These are phyloP conservation scores for Pristionchus pacificus DNA, from an alignment of 1,140 invertebrate genomes.

Conservation along the genomic window DNA sequence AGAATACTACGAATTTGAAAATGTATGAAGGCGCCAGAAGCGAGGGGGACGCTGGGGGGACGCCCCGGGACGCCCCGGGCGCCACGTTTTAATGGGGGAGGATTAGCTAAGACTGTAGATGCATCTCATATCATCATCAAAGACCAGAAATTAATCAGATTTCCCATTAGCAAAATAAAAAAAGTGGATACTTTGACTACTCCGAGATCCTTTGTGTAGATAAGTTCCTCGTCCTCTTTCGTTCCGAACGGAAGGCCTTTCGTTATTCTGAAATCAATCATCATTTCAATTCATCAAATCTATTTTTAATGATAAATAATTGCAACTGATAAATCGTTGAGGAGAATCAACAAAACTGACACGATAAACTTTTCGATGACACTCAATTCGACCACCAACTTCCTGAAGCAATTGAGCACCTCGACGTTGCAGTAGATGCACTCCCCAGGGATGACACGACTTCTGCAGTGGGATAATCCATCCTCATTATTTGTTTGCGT, in stretches of 20 bases:
- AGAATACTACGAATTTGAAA: no score
- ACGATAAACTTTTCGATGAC: not conserved
- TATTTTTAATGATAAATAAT: not conserved
- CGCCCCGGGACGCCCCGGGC: no score
- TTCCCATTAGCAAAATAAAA: no score
- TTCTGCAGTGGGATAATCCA: not conserved
- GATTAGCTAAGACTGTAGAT: no score
- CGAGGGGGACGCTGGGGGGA: no score
- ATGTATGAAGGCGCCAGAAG: no score
- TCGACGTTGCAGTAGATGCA: not conserved
- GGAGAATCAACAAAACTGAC: no score
- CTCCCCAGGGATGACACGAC: not conserved
- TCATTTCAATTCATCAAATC: not conserved
- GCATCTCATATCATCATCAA: no score
- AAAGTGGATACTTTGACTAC: not conserved
- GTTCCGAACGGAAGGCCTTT: not conserved
- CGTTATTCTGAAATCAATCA: not conserved
- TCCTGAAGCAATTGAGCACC: constrained; percentile 1
- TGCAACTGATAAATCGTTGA: no score
- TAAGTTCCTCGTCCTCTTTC: not conserved
- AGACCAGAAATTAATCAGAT: no score
- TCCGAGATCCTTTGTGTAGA: not conserved
- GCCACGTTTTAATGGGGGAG: no score
- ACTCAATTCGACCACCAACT: not conserved
- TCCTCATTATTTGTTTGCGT: no score